Evolutionary conservation across 1,140 invertebrate species (phyloP), one percentile per base, ranked within the genome.

Genomic region (Drosophila miranda): DNA sequence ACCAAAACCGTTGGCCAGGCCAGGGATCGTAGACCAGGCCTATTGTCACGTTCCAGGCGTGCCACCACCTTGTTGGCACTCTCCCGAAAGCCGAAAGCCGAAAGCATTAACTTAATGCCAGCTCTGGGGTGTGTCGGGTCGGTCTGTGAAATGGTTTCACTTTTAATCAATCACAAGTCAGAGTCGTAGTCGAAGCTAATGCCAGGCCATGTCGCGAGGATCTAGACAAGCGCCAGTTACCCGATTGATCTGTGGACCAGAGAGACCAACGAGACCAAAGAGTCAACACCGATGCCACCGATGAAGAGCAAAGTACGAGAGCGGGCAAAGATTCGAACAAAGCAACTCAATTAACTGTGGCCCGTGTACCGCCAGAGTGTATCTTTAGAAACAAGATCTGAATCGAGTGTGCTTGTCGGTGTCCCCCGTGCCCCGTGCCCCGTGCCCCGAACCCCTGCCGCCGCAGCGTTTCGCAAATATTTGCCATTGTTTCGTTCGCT

Each of bases 391-490:
- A 13, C 34, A 13, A 23, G 34, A 52, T 48, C 41, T 75, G 51
- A 64, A 67, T 64, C 43, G 16, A n/a, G 43, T 54, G 14, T 52
- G 43, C 43, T 60, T 60, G 58, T 60, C 34, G 23, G 30, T 23
- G 52, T 45, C 42, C 50, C 42, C 69, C 16, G 16, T 16, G 1
- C 16, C 16, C 16, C 16, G 16, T 16, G 16, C 0, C 16, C 16
- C 16, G 44, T 74, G 69, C 60, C 63, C 58, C 23, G 55, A 38
- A 38, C 21, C 38, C 11, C 44, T 19, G 45, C 30, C 48, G 30
- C 52, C 43, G 50, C 43, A 77, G 58, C 45, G 60, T 80, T 72
- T 75, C 68, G 81, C 81, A 86, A 86, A 87, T 87, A 87, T 86
- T 86, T 86, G 69, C 77, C 75, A 82, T 78, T 78, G 75, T 79